Conservation (phyloP, 2,888 invertebrate genomes). For the Anthrax anthrax region DNA sequence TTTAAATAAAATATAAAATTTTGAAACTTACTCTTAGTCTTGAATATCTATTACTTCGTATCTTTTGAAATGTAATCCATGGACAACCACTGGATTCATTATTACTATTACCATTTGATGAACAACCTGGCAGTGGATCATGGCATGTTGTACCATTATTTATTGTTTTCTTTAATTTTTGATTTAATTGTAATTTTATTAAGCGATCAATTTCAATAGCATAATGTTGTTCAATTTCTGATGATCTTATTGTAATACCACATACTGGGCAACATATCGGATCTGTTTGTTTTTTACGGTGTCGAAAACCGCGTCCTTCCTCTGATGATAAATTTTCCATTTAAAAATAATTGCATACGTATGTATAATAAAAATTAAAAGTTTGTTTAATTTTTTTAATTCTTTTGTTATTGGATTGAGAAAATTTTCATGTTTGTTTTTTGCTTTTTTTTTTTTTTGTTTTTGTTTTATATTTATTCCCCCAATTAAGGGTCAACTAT, state of each 20-base stretch:
- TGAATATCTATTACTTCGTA: conserved; percentile 57
- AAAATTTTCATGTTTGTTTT: no score
- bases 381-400: no score
- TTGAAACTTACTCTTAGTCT: conserved; percentile 36
- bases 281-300: conserved; percentile 47
- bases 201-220: conserved; percentile 64
- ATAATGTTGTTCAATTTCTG: conserved; percentile 74
- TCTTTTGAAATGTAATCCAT: conserved; percentile 62
- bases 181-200: conserved; percentile 34
- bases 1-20: no score
- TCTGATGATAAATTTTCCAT: conserved; percentile 13
- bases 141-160: conserved; percentile 16
- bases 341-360: no score
- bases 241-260: conserved; percentile 64
- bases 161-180: conserved; percentile 10
- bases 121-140: conserved; percentile 14
- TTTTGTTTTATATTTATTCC: no score
- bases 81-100: conserved; percentile 27
- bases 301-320: conserved; percentile 29
- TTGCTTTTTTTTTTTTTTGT: no score
- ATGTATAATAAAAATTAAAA: no score
- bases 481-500: no score
- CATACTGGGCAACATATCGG: conserved; percentile 79
- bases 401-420: no score
- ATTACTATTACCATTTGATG: conserved; percentile 6